Evolutionary conservation across 2,797 vertebrate species (phyloP), one percentile per base, ranked within the genome.

Genomic region (Pseudopleuronectes americanus): DNA sequence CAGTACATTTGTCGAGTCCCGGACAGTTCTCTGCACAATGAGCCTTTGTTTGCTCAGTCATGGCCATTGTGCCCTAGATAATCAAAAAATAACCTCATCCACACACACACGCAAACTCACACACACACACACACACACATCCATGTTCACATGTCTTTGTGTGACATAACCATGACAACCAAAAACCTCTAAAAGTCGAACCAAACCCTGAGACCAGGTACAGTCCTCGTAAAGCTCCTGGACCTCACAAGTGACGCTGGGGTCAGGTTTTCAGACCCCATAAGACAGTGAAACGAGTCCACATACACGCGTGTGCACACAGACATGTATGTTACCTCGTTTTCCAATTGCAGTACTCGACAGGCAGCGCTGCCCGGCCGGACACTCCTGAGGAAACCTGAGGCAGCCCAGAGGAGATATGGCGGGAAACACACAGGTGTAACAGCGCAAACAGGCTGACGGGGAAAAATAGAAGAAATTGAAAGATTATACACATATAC

Each of bases 371-470:
- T 95, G 92, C 0, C 89, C 91, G 0, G 80, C 74, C 0, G 93
- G 83, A 75, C 95, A 96, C 47, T 89, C 87, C 60, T 89, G 88
- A 4, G 92, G 84, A 54, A 94, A 94, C 78, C 87, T 90, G 1
- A 94, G 52, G 66, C 95, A 96, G 78, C 95, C 93, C 86, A 94
- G 36, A 2, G 93, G 93, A 36, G 94, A 92, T 73, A 95, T 84
- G 64, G 92, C 80, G 0, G 95, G 94, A 62, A 95, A 95, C 41
- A 94, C 52, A 57, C 95, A 96, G 0, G 89, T 93, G 87, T 92
- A 95, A 64, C 95, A 96, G 33, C 0, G 65, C 84, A 96, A 75
- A 76, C 81, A 67, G 4, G 63, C 92, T 94, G 85, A 38, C 4
- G 28, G n/a, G 53, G 23, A 48, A 72, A 21, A n/a, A 45, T 0